phyloP scores from a whole-genome alignment of 2,113 vertebrate species.

The Patagioenas fasciata region DNA sequence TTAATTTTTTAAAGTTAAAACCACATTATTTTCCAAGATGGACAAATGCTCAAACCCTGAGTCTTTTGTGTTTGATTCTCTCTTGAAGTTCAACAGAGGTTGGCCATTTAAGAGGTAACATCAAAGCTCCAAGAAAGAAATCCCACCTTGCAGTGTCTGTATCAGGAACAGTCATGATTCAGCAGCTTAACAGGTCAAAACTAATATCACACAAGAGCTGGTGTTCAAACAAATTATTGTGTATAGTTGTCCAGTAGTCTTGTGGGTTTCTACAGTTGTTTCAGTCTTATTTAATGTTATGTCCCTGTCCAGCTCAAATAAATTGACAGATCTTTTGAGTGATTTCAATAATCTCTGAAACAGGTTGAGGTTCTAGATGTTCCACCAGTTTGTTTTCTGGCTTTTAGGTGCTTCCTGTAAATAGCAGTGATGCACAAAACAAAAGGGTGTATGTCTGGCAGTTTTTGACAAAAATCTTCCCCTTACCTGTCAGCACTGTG shows the following conservation, averaged over 20 bases:
- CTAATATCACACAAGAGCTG: neutral
- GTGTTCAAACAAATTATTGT: neutral
- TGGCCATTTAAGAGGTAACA: neutral
- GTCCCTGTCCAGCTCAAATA: neutral
- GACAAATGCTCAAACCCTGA: neutral
- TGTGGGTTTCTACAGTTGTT: neutral
- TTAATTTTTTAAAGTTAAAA: neutral
- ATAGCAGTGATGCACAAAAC: neutral
- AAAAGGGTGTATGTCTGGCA: neutral
- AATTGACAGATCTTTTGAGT: neutral
- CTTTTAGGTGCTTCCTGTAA: neutral
- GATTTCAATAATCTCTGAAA: neutral
- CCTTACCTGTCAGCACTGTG: neutral
- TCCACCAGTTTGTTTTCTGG: neutral
- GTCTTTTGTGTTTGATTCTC: neutral
- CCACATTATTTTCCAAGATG: neutral
- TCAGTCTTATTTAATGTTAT: neutral
- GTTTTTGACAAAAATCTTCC: neutral
- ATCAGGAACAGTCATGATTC: neutral
- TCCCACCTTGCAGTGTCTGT: neutral
- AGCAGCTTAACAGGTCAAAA: neutral
- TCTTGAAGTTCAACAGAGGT: neutral
- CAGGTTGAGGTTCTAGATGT: neutral
- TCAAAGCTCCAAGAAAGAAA: neutral
- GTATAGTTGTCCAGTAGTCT: neutral